Evolutionary conservation across 1,140 invertebrate species (phyloP).

Genomic region (Bombus turneri): DNA sequence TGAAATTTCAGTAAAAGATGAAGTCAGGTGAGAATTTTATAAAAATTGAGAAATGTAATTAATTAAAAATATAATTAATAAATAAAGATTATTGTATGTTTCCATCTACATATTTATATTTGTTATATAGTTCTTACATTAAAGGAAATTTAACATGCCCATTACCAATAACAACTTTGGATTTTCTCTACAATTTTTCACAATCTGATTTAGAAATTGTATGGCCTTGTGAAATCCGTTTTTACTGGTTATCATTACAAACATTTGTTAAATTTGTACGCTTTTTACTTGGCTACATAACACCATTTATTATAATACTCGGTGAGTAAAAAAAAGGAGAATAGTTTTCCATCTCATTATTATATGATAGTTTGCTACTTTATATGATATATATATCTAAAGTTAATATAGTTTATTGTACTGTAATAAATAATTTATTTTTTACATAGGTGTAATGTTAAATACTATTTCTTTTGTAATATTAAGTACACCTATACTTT

Average conservation of each 20-base stretch:
- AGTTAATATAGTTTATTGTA: neutral
- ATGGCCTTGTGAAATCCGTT: slow-evolving; percentile 75
- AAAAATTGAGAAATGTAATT: neutral
- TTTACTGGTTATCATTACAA: slow-evolving; percentile 72
- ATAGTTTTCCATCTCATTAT: neutral
- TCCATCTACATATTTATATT: neutral
- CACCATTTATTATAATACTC: slow-evolving; percentile 72
- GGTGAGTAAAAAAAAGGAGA: slow-evolving; percentile 61
- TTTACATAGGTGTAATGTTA: slow-evolving; percentile 68
- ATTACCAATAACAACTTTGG: slow-evolving; percentile 64
- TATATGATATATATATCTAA: neutral
- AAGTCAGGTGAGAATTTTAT: slow-evolving; percentile 41
- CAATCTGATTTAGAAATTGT: slow-evolving; percentile 65
- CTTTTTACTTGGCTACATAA: slow-evolving; percentile 71
- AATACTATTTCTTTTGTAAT: slow-evolving; percentile 72
- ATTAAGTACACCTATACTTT: slow-evolving; percentile 67
- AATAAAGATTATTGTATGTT: neutral
- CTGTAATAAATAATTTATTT: neutral
- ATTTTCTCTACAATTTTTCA: slow-evolving; percentile 70
- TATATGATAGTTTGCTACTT: neutral
- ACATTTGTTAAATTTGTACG: slow-evolving; percentile 71
- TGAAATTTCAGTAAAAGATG: slow-evolving; percentile 7
- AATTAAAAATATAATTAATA: neutral
- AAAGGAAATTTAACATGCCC: slow-evolving; percentile 55
- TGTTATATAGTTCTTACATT: slow-evolving; percentile 9